Evolutionary conservation across 2,888 invertebrate species (phyloP).

Genomic region (Cheilosia pagana): DNA sequence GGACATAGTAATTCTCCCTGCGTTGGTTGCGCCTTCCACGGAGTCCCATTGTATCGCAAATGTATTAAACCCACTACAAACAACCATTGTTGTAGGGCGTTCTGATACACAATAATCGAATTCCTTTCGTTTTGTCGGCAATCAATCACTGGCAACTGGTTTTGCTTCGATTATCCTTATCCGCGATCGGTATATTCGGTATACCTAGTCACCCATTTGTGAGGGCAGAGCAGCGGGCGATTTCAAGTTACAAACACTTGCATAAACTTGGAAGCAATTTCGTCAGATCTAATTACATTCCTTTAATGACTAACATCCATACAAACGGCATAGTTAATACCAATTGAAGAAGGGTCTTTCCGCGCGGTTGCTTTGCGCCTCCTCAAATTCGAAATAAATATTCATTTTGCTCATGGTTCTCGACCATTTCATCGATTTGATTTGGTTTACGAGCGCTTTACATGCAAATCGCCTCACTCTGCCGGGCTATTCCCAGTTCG

Average conservation of each 20-base stretch:
- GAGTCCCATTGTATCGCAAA: not conserved
- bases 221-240: too few species aligned
- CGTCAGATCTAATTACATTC: slow-evolving; percentile 24
- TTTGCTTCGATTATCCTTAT: not conserved
- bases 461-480: slow-evolving; percentile 15
- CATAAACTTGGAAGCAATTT: not conserved
- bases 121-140: not conserved
- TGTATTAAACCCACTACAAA: not conserved
- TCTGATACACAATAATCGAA: not conserved
- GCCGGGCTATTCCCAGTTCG: not conserved
- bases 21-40: too few species aligned
- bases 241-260: not conserved
- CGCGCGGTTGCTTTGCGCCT: slow-evolving; percentile 6
- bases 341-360: slow-evolving; percentile 2
- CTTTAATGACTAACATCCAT: slow-evolving; percentile 28
- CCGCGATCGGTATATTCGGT: not conserved
- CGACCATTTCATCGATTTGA: slow-evolving; percentile 17
- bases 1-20: too few species aligned
- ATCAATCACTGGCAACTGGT: too few species aligned
- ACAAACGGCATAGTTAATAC: not conserved
- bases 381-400: slow-evolving; percentile 18
- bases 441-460: not conserved
- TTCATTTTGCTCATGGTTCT: slow-evolving; percentile 3
- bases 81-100: not conserved
- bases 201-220: not conserved